Conservation (phyloP, 2,888 invertebrate genomes). For the Drosophila recens region DNA sequence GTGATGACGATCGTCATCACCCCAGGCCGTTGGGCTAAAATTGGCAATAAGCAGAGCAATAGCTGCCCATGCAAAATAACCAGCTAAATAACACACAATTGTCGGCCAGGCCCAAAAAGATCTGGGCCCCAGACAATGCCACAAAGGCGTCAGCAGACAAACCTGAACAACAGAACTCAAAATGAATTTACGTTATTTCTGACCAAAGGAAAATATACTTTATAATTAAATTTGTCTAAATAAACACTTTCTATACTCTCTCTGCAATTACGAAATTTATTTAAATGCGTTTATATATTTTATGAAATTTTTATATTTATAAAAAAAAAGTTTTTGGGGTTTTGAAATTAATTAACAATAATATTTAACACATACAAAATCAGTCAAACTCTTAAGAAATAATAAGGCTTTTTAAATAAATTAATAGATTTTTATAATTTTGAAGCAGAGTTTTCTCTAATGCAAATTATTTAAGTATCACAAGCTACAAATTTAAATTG, state of each 20-base stretch:
- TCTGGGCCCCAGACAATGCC: slow-evolving; percentile 58
- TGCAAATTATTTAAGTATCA: no score
- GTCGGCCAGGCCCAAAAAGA: slow-evolving; percentile 40
- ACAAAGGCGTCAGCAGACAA: slow-evolving; percentile 67
- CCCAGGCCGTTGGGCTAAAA: slow-evolving; percentile 39
- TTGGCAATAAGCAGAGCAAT: slow-evolving; percentile 50
- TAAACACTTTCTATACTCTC: neutral
- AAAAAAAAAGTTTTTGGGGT: neutral
- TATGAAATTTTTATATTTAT: neutral
- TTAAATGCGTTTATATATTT: neutral
- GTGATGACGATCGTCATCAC: slow-evolving; percentile 67
- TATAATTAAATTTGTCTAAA: neutral
- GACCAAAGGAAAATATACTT: slow-evolving; percentile 14
- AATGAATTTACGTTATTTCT: slow-evolving; percentile 38
- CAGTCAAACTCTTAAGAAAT: no score
- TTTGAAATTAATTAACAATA: neutral
- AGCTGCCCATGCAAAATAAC: slow-evolving; percentile 28
- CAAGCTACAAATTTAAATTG: no score
- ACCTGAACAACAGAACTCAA: slow-evolving; percentile 16
- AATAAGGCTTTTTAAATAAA: no score
- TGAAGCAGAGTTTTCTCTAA: no score
- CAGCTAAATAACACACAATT: slow-evolving; percentile 37
- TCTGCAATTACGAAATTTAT: neutral
- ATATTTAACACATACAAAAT: neutral
- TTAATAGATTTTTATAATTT: no score